phyloP scores from a whole-genome alignment of 2,888 invertebrate species.

The Idaea dimidiata region DNA sequence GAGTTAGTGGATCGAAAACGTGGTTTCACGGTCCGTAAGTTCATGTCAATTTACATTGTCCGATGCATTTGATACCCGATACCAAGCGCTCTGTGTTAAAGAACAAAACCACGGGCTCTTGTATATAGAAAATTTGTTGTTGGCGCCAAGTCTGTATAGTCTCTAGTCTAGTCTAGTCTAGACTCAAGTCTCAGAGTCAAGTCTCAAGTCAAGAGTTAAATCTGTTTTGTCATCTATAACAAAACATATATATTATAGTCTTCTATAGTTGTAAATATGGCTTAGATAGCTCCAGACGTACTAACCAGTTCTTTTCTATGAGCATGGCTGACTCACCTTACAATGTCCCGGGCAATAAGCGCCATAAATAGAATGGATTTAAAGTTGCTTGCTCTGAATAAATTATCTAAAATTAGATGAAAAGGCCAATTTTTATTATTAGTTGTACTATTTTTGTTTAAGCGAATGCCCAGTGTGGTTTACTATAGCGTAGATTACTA shows the following conservation, averaged over 20 bases:
- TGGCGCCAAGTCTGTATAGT: background rate
- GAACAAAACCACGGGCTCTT: background rate
- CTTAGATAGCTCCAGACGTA: too few species aligned
- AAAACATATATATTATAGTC: too few species aligned
- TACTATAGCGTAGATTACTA: slow-evolving; percentile 25
- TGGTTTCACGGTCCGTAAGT: slow-evolving; percentile 64
- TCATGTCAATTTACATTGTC: slow-evolving; percentile 53
- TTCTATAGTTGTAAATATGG: too few species aligned
- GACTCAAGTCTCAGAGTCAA: too few species aligned
- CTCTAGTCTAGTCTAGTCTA: too few species aligned
- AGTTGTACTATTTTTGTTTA: background rate
- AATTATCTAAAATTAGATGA: background rate
- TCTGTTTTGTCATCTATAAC: too few species aligned
- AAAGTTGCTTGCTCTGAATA: too few species aligned
- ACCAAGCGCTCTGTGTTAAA: slow-evolving; percentile 38
- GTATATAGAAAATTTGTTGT: background rate
- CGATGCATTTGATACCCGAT: slow-evolving; percentile 57
- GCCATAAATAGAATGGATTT: too few species aligned
- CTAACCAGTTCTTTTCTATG: too few species aligned
- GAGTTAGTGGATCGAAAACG: slow-evolving; percentile 34
- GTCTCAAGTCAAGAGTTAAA: too few species aligned
- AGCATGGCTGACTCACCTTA: too few species aligned
- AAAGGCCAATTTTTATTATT: background rate
- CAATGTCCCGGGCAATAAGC: too few species aligned
- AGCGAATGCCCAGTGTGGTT: background rate